Percentiles rank a stretch among this genome's conserved stretches.
phyloP scores from a whole-genome alignment of 2,113 vertebrate species.

The Lophotis ruficrista region DNA sequence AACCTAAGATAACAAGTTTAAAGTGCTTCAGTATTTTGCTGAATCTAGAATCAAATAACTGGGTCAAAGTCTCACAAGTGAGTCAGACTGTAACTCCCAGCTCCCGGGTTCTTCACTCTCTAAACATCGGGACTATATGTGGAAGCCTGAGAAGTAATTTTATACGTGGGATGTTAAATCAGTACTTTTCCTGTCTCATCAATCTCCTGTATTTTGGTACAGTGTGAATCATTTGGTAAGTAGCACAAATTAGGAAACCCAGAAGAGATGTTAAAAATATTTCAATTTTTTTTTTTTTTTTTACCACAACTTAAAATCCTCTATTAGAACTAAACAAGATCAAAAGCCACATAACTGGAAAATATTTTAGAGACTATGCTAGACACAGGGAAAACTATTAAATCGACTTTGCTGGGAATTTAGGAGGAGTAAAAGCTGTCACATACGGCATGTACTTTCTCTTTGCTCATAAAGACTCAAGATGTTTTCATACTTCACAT shows the following conservation, averaged over 20 bases:
- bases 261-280: constrained; percentile 40
- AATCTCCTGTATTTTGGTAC: constrained; percentile 58
- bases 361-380: not conserved
- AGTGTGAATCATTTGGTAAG: constrained; percentile 43
- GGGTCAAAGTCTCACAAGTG: constrained; percentile 67
- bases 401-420: not conserved
- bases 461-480: not conserved
- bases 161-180: constrained; percentile 53
- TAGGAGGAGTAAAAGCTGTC: not conserved
- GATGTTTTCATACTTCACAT: not conserved
- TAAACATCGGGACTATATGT: constrained; percentile 59
- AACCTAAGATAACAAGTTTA: constrained; percentile 55
- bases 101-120: constrained; percentile 20
- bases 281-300: not conserved
- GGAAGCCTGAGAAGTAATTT: constrained; percentile 59
- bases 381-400: not conserved
- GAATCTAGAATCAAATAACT: constrained; percentile 61
- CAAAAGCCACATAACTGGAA: not conserved
- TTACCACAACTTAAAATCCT: not conserved
- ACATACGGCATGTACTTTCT: not conserved
- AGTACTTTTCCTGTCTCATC: constrained; percentile 61
- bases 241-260: constrained; percentile 27
- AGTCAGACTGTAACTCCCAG: constrained; percentile 43
- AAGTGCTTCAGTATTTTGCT: constrained; percentile 63
- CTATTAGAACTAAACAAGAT: constrained; percentile 4